Conservation (phyloP, 2,113 vertebrate genomes). For the Anthoscopus minutus region DNA sequence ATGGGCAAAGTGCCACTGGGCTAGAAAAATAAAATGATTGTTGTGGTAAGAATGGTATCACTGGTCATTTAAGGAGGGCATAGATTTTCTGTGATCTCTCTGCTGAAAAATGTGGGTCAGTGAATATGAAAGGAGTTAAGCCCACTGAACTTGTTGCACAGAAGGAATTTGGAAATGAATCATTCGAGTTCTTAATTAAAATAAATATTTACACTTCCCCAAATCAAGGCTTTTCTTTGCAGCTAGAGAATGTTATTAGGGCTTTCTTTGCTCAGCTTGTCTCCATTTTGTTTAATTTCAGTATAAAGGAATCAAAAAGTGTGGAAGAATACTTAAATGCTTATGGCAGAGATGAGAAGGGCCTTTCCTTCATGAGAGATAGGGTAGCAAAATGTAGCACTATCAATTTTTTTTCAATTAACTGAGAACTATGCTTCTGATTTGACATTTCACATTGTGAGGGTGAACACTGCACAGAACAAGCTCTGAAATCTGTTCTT, state of each 20-base stretch:
- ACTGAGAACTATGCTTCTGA: background rate
- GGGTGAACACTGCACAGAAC: background rate
- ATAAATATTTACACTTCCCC: background rate
- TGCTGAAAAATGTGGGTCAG: background rate
- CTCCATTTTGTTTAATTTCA: background rate
- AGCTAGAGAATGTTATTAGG: background rate
- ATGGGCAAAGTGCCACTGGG: background rate
- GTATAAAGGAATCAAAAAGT: background rate
- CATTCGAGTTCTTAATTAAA: background rate
- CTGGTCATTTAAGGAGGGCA: background rate
- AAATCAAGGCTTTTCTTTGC: background rate
- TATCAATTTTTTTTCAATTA: background rate
- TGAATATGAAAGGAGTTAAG: background rate
- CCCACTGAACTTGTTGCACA: background rate
- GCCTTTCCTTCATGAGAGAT: background rate
- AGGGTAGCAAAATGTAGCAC: background rate
- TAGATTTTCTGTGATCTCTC: background rate
- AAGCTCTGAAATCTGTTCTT: background rate
- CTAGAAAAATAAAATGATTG: background rate
- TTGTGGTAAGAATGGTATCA: background rate
- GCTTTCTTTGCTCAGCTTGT: background rate
- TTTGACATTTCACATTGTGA: background rate
- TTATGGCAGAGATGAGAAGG: background rate
- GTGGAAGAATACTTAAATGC: background rate
- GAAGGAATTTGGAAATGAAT: slow-evolving; percentile 21